phyloP scores from a whole-genome alignment of 2,888 invertebrate genomes.

The Eumacrocentrus americanus region DNA sequence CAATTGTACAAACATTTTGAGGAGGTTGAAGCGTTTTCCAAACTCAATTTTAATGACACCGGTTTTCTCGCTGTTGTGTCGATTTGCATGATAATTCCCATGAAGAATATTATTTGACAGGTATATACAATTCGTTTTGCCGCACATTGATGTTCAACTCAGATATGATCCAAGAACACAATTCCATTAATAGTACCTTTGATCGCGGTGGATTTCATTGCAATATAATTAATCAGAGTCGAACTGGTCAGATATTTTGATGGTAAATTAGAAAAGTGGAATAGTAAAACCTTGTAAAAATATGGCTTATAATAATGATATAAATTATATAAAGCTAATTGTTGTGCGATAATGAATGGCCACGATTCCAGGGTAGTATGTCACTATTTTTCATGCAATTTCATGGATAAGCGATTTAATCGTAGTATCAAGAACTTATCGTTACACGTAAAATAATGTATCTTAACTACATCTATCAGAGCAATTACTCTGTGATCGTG shows the following conservation, averaged over 20 bases:
- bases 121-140: neutral
- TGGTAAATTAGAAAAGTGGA: neutral
- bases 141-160: neutral
- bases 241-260: neutral
- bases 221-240: neutral
- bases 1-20: neutral
- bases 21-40: neutral
- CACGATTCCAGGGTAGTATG: no score
- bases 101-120: neutral
- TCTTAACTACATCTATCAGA: no score
- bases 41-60: no score
- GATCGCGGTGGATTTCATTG: neutral
- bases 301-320: no score
- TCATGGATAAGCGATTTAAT: no score
- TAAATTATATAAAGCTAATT: no score
- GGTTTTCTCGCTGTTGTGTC: neutral
- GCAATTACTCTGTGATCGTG: no score
- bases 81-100: neutral
- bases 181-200: neutral
- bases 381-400: no score
- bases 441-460: no score
- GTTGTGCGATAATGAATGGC: no score
- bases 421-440: no score
- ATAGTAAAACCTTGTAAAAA: neutral
- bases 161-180: slow-evolving; percentile 3